These are phyloP conservation scores for Rhyacichthys aspro DNA, from an alignment of 2,797 vertebrate species.

Conservation along the genomic window DNA sequence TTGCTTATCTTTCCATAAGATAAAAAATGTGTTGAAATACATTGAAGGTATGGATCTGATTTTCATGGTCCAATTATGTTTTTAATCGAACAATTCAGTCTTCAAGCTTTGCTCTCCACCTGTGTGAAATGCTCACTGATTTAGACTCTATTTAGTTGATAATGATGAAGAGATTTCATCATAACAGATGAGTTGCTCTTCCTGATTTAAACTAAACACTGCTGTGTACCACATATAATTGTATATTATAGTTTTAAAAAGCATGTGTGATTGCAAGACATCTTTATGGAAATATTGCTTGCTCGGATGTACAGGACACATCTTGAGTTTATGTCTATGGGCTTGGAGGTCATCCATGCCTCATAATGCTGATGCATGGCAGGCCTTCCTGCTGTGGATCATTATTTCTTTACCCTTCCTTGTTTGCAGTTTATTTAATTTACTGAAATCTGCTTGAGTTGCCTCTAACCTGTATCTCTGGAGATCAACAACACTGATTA, in stretches of 20 bases:
- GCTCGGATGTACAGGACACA: too few relatives aligned
- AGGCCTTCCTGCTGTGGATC: conserved; percentile 7
- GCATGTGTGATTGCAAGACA: too few relatives aligned
- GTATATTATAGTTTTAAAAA: too few relatives aligned
- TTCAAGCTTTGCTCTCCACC: conserved; percentile 30
- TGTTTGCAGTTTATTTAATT: conserved; percentile 44
- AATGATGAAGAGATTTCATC: conserved; percentile 51
- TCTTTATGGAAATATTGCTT: too few relatives aligned
- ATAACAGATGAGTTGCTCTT: not conserved
- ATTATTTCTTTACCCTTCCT: conserved; percentile 35
- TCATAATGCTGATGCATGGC: conserved; percentile 10
- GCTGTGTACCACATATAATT: too few relatives aligned
- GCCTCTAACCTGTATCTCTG: conserved; percentile 40
- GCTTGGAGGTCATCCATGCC: conserved; percentile 3
- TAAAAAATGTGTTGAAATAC: conserved; percentile 18
- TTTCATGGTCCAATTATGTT: conserved; percentile 43
- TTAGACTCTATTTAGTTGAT: conserved; percentile 48
- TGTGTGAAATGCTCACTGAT: conserved; percentile 37
- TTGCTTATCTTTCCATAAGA: conserved; percentile 26
- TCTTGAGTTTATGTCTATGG: too few relatives aligned
- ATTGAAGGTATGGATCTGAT: conserved; percentile 29
- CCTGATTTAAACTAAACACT: too few relatives aligned
- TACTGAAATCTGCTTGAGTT: conserved; percentile 23
- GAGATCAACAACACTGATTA: conserved; percentile 40
- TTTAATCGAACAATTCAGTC: conserved; percentile 48